Base-by-base conservation (phyloP, 92 coral and sea anemone species). In the Epizoanthus fatuus region DNA sequence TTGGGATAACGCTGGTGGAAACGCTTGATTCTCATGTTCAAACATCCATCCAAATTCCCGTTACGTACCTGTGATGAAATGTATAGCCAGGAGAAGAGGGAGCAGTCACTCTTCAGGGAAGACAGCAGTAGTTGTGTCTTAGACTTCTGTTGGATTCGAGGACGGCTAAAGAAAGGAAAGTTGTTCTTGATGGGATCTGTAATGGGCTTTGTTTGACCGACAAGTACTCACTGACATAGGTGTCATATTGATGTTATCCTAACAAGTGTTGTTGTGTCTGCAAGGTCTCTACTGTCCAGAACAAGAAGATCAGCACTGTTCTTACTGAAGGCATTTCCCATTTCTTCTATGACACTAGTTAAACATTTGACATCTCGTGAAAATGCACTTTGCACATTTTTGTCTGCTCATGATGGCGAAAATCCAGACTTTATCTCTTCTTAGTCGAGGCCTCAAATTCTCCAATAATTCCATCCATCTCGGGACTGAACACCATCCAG, bases 111-210 rank as follows among this genome's bases (percentile, higher is more conserved):
- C 62, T 80, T 63, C 8, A 86, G 22, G 64, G 80, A 86, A 12
- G 85, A 20, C 67, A 86, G 60, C 78, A 53, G 84, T 16, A 64
- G 73, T 52, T 69, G 32, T 53, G 86, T 15, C 82, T 87, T 80
- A 53, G 80, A 45, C 78, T 86, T 86, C 84, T 86, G 66, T 86
- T 60, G 51, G 56, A 77, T 67, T 68, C 47, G 65, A 32, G 85
- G 84, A 47, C 79, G 76, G 52, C 85, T 8, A 58, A 86, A 80
- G 5, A 70, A 65, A 15, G 81, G 81, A 10, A 71, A 42, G 62
- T 57, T 69, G 72, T 72, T 80, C 91, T 80, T 80, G 81, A 65
- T 86, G 13, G 86, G 75, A 59, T 87, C 91, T 6, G 72, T 49
- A 79, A 86, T 55, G 25, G 74, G 69, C 80, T 65, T 75, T 32